phyloP scores from a whole-genome alignment of 2,797 vertebrate genomes.

The Tachyglossus aculeatus region DNA sequence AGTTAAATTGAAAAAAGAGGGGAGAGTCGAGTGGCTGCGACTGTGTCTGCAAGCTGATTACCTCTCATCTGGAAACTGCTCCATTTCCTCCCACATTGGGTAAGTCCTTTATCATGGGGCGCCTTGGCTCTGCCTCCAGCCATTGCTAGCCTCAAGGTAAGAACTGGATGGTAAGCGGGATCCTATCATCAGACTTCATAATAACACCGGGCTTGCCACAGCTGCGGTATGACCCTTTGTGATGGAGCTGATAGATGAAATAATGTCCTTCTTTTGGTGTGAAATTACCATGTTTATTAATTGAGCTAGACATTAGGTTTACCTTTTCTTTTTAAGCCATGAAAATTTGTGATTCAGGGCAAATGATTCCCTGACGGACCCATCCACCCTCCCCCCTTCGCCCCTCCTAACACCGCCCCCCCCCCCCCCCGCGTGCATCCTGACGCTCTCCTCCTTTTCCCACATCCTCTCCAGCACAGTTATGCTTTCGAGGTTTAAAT shows the following conservation, averaged over 20 bases:
- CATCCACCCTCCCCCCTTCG: conserved; percentile 53
- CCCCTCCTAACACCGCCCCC: neutral
- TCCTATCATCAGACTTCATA: conserved; percentile 92
- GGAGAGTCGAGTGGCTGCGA: conserved; percentile 64
- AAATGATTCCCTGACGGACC: conserved; percentile 72
- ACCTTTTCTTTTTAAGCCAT: conserved; percentile 76
- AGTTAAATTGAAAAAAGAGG: conserved; percentile 58
- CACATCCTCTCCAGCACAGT: neutral
- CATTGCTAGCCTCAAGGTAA: conserved; percentile 87
- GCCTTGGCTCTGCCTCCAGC: conserved; percentile 93
- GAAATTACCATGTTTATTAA: conserved; percentile 99
- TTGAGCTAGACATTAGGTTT: conserved; percentile 88
- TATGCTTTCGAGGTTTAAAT: conserved; percentile 61
- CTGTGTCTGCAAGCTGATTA: conserved; percentile 86
- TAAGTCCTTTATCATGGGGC: conserved; percentile 99
- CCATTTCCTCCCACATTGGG: conserved; percentile 75
- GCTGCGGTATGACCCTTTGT: conserved; percentile 97
- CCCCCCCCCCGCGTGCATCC: neutral
- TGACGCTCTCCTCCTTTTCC: neutral
- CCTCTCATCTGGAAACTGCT: conserved; percentile 82
- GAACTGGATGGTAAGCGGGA: conserved; percentile 81
- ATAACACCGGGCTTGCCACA: conserved; percentile 91
- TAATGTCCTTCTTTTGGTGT: conserved; percentile 89
- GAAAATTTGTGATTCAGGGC: conserved; percentile 84
- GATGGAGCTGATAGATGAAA: conserved; percentile 93